Conservation (phyloP, 2,888 invertebrate species). For the Acrobasis consociella region DNA sequence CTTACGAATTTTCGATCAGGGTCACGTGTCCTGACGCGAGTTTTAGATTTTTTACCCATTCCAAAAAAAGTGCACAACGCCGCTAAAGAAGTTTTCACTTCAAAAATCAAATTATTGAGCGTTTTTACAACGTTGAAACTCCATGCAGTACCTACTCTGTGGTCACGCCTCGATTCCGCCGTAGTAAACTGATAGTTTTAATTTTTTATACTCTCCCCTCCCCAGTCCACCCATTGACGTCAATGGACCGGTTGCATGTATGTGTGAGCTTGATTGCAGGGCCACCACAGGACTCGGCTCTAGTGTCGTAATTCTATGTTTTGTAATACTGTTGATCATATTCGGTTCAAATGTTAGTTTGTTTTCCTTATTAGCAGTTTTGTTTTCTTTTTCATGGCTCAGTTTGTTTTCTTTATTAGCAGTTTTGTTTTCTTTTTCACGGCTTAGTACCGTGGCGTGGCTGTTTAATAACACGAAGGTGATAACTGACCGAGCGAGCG, state of each 20-base stretch:
- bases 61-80: too few relatives aligned
- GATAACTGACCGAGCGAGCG: too few relatives aligned
- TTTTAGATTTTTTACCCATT: too few relatives aligned
- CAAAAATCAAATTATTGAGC: too few relatives aligned
- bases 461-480: too few relatives aligned
- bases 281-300: slow-evolving; percentile 37
- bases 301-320: not conserved
- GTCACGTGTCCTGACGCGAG: too few relatives aligned
- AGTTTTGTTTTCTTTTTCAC: too few relatives aligned
- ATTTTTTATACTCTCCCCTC: slow-evolving; percentile 65
- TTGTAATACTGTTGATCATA: not conserved
- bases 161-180: slow-evolving; percentile 53
- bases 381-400: not conserved
- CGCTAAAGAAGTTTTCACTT: too few relatives aligned
- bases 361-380: slow-evolving; percentile 7
- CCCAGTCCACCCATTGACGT: slow-evolving; percentile 71
- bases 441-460: too few relatives aligned
- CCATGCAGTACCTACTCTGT: slow-evolving; percentile 5
- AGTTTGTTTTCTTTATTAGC: too few relatives aligned
- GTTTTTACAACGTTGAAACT: not conserved
- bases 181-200: slow-evolving; percentile 76
- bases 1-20: too few relatives aligned
- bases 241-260: slow-evolving; percentile 68
- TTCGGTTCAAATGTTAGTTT: slow-evolving; percentile 13
- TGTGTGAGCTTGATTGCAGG: slow-evolving; percentile 44